Base-by-base conservation (phyloP, 2,888 invertebrate genomes). In the Serrognathus titanus region DNA sequence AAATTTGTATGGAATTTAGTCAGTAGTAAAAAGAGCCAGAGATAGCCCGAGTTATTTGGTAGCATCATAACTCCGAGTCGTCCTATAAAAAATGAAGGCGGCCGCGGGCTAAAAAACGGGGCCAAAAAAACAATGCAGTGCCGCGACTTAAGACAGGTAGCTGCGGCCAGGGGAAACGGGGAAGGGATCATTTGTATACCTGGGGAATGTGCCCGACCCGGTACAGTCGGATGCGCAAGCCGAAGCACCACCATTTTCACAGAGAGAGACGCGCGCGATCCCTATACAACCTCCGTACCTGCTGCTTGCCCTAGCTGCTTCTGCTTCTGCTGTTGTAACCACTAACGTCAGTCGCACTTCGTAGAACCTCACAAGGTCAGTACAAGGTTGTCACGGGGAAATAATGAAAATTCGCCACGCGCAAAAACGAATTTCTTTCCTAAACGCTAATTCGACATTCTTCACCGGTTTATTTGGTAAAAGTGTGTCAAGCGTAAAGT, bases 111-210 rank as follows among this genome's bases (percentile, higher is more conserved):
- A 35, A 47, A 51, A 46, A 46, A 37, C 46, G 47, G 38, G 35
- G 20, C 40, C 68, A 66, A 67, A 69, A 76, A 76, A 75, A 75
- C 75, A 74, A 74, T 73, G 70, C 74, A 70, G 67, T 69, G 71
- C 69, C 68, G 71, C 71, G 73, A 73, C 69, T 72, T 72, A 74
- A 78, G 77, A 78, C 77, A 75, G 78, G 78, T 77, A 78, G 78
- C 77, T 69, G 74, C 61, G 59, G 55, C 55, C 55, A 57, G 60
- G 43, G 64, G 59, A 65, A 68, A 67, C 60, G 65, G 71, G 71
- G 66, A 65, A 69, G 66, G 76, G 76, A 77, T 79, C 78, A 79
- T 76, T 75, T 77, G 77, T 78, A 78, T 79, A 77, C 75, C 69
- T 73, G 76, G 76, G 77, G 78, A 76, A 77, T 78, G 77, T 75